Evolutionary conservation across 2,888 invertebrate genomes (phyloP), one percentile per base, ranked within the genome.

Genomic region (Zaprionus lineosus): DNA sequence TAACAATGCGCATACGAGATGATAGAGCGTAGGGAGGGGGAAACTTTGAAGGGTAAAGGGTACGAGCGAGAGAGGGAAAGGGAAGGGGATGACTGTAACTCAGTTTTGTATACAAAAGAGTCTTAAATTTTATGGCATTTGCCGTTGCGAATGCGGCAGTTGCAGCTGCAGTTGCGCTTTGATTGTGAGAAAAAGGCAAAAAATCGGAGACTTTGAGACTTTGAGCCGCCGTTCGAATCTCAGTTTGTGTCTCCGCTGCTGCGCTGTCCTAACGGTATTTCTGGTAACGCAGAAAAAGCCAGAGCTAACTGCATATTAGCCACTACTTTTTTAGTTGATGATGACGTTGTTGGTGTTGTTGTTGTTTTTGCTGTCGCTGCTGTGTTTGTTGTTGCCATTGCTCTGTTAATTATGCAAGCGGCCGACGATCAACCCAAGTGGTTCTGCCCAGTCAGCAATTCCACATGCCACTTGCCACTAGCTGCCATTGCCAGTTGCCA

Each of bases 121-220:
- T 72, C 76, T 81, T 84, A 84, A 81, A 66, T 82, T 83, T 71
- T 82, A 78, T 78, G 69, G 84, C 79, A 67, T 26, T 47, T 50
- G 50, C 39, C 21, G 55, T 29, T 52, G 53, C 18, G 4, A 33
- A 16, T 14, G 14, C 12, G 18, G 24, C 24, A 34, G 26, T 37
- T 37, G 34, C 40, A 9, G 43, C 28, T 50, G 56, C 56, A 69
- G 50, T 50, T 65, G 71, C 65, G 62, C 78, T 72, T 82, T 81
- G 79, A 84, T 78, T 82, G 78, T 81, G 81, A 68, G 83, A 84
- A 79, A 60, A 57, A 37, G 29, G 15, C 15, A 50, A 16, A 29
- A 19, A 24, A 24, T 24, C 2, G 24, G 4, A 24, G 24, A 39
- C 5, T 21, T 16, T 28, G 9, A 44, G 37, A 33, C n/a, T n/a